Conservation (phyloP, 2,797 vertebrate species). For the Myiotriccus ornatus region DNA sequence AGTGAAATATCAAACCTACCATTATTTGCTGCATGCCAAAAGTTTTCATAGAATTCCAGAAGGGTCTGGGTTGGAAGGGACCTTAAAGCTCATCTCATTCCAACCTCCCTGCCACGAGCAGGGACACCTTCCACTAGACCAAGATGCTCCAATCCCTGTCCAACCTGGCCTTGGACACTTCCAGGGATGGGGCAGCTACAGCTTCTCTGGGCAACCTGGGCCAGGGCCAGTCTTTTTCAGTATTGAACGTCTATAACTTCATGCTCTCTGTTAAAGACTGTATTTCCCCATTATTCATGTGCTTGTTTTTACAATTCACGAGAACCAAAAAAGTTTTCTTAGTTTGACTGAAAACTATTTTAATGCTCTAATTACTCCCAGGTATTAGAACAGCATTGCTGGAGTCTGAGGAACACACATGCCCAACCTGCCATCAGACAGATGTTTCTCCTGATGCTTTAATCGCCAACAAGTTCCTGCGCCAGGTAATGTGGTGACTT, state of each 20-base stretch:
- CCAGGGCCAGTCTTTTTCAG: not conserved
- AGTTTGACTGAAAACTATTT: not conserved
- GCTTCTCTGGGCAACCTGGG: not conserved
- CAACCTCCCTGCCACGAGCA: not conserved
- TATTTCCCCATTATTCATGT: not conserved
- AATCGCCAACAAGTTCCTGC: slow-evolving; percentile 95
- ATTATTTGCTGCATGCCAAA: not conserved
- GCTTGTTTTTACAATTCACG: not conserved
- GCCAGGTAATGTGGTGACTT: slow-evolving; percentile 81
- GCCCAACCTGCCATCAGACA: slow-evolving; percentile 89
- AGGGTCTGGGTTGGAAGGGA: not conserved
- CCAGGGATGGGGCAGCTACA: not conserved
- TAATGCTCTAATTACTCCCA: slow-evolving; percentile 42
- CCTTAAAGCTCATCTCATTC: not conserved
- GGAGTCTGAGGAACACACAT: slow-evolving; percentile 92
- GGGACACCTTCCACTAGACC: not conserved
- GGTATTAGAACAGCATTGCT: slow-evolving; percentile 91
- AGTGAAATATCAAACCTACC: not conserved
- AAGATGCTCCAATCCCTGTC: not conserved
- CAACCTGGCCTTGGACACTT: not conserved
- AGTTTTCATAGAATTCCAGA: not conserved
- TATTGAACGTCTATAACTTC: not conserved
- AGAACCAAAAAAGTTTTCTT: not conserved
- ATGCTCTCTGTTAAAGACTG: not conserved
- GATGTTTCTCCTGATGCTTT: slow-evolving; percentile 93